Evolutionary conservation across 1,140 invertebrate genomes (phyloP), one percentile per base, ranked within the genome.

Genomic region (Achroia grisella): DNA sequence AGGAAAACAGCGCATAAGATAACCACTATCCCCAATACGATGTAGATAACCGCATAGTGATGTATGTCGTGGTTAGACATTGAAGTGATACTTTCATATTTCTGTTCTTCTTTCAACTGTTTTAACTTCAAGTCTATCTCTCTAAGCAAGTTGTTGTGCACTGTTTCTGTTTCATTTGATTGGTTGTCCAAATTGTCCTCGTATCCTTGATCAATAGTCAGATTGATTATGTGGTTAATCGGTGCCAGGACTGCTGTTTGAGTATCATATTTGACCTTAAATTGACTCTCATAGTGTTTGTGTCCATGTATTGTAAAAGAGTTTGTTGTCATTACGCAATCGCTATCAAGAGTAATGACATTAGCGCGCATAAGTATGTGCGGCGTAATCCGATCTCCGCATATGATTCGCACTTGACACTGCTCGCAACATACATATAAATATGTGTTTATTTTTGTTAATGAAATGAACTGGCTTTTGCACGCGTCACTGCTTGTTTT

Each of bases 311-410:
- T 35, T 8, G 43, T 34, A 11, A 45, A 39, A 13, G 44, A 10
- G 8, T 39, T 14, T 10, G 31, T 36, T 32, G 42, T 48, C 9
- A 53, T 31, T 15, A 41, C 23, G 31, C 51, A 53, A 11, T 35
- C 32, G 28, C 27, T 34, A 13, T 35, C 28, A n/a, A 48, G 14
- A 10, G 4, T 30, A 6, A 45, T 36, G 15, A 55, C 32, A 11
- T 32, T 39, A 1, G 34, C 10, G 1, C 31, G 9, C 1, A 10
- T 14, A 11, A 47, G 9, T 1, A 27, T n/a, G 11, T 41, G 6
- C 4, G 44, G 6, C 1, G 51, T 48, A 41, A 54, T 29, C 23
- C 31, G 41, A 42, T 9, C 10, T 10, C n/a, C 46, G 29, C 54
- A 56, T 37, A 48, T 40, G 2, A 27, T 32, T 48, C 40, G 13